Conservation (phyloP, 2,888 invertebrate genomes). For the Listrodromus nycthemerus region DNA sequence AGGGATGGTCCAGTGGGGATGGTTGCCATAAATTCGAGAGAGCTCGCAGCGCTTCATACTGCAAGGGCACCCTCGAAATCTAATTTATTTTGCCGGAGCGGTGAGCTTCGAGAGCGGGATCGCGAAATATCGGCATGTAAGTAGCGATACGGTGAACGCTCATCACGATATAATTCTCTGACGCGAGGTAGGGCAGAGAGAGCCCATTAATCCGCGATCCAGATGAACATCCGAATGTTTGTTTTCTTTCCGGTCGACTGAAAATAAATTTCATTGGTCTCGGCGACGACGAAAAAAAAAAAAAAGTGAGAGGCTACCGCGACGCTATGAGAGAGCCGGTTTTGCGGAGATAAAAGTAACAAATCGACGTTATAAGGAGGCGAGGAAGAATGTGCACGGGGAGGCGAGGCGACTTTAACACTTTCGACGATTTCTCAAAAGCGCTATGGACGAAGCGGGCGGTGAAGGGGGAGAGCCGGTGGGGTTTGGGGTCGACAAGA, state of each 20-base stretch:
- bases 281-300: not conserved
- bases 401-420: constrained; percentile 48
- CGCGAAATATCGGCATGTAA: constrained; percentile 51
- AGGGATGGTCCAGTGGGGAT: constrained; percentile 55
- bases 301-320: not conserved
- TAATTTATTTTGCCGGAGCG: constrained; percentile 61
- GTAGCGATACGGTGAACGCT: constrained; percentile 37
- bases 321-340: not conserved
- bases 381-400: constrained; percentile 22
- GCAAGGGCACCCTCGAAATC: constrained; percentile 53
- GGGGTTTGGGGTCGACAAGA: too few species aligned
- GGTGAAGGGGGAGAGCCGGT: not conserved
- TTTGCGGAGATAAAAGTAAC: constrained; percentile 34
- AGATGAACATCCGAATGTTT: too few species aligned
- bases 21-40: constrained; percentile 58
- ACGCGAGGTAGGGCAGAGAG: too few species aligned
- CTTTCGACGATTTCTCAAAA: constrained; percentile 55
- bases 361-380: constrained; percentile 16
- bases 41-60: constrained; percentile 50
- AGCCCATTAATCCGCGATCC: too few species aligned
- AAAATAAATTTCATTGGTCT: too few species aligned
- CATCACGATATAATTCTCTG: not conserved
- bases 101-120: constrained; percentile 34
- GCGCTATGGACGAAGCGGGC: constrained; percentile 43
- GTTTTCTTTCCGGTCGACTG: too few species aligned